phyloP scores from a whole-genome alignment of 2,113 vertebrate species.

The Saccopteryx leptura region DNA sequence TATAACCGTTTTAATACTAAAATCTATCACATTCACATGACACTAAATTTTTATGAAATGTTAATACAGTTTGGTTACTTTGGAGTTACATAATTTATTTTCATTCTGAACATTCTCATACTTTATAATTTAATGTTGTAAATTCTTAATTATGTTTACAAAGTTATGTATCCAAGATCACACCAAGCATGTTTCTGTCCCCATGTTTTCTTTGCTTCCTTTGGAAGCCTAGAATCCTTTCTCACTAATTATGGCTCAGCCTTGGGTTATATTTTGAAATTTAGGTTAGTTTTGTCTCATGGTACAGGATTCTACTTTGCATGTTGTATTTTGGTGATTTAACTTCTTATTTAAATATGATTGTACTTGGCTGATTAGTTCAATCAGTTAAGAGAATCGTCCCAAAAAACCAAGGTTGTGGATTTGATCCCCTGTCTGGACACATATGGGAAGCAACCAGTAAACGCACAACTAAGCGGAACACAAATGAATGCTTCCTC shows the following conservation, averaged over 20 bases:
- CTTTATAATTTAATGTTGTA: not conserved
- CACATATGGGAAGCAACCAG: no score
- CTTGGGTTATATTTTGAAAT: constrained; percentile 39
- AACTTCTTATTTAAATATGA: not conserved
- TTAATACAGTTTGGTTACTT: not conserved
- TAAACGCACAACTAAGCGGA: no score
- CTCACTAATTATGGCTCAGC: not conserved
- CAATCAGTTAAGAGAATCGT: no score
- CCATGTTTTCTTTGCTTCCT: not conserved
- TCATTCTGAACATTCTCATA: not conserved
- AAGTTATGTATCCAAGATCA: not conserved
- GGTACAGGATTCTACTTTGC: not conserved
- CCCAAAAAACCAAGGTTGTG: no score
- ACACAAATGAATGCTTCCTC: no score
- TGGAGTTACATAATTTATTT: not conserved
- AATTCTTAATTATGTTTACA: not conserved
- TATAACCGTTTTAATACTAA: constrained; percentile 19
- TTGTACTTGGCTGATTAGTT: not conserved
- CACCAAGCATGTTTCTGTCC: not conserved
- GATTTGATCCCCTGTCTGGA: no score
- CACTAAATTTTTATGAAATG: not conserved
- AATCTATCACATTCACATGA: not conserved
- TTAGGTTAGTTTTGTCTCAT: not conserved
- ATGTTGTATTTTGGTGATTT: constrained; percentile 34
- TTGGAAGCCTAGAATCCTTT: not conserved